These are phyloP conservation scores for Stictonetta naevosa DNA, from an alignment of 2,113 vertebrate genomes.

Conservation along the genomic window DNA sequence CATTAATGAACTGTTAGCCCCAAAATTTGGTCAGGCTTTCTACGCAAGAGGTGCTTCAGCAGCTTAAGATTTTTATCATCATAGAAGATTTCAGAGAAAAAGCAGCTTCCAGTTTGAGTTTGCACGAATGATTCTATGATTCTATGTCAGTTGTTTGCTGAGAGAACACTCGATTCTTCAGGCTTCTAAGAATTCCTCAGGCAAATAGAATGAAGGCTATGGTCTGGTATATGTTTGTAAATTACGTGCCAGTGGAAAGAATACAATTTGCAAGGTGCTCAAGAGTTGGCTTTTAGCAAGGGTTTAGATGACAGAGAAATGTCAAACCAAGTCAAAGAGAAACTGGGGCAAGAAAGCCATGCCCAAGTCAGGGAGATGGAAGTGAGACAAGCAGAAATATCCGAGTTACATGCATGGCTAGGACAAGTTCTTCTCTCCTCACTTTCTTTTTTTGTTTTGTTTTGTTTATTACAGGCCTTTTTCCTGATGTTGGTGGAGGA, in stretches of 20 bases:
- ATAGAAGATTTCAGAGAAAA: background rate
- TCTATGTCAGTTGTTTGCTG: background rate
- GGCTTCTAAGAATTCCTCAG: background rate
- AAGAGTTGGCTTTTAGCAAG: background rate
- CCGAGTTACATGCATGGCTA: background rate
- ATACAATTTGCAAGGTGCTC: background rate
- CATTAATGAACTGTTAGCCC: background rate
- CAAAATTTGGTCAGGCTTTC: background rate
- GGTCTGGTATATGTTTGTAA: background rate
- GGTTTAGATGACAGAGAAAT: background rate
- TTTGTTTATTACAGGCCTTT: slow-evolving; percentile 83
- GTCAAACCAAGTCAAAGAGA: background rate
- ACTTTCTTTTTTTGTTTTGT: background rate
- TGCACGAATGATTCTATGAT: background rate
- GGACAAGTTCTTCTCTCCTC: background rate
- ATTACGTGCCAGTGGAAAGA: background rate
- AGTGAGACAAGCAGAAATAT: background rate
- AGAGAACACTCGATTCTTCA: background rate
- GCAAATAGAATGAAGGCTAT: background rate
- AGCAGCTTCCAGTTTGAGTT: background rate
- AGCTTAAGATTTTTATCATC: background rate
- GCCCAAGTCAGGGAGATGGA: background rate
- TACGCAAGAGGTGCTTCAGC: background rate
- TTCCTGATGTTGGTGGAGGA: slow-evolving; percentile 96
- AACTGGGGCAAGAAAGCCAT: background rate